A percentile compares a stretch with the other conserved stretches of the same genome.
phyloP scores from a whole-genome alignment of 1,140 invertebrate species.

The Aphis craccivora region DNA sequence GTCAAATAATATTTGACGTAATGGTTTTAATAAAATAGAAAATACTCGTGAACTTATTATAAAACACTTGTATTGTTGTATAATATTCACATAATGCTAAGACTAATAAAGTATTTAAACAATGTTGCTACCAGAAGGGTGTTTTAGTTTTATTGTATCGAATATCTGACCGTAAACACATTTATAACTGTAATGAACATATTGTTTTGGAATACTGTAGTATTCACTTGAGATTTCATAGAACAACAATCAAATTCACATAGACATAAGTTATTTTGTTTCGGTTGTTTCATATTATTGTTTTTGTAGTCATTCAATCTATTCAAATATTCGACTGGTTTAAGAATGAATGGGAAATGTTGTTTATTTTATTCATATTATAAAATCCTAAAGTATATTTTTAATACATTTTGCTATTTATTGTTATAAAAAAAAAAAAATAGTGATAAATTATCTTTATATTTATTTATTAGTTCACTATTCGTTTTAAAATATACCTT shows the following conservation, averaged over 20 bases:
- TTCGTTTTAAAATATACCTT: not conserved
- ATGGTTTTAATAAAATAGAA: not conserved
- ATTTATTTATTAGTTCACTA: not conserved
- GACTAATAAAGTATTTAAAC: not conserved
- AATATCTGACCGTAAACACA: not conserved
- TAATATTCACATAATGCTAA: not conserved
- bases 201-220: not conserved
- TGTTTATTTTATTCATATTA: not conserved
- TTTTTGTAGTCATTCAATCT: not conserved
- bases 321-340: not conserved
- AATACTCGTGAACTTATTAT: not conserved
- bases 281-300: not conserved
- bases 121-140: not conserved
- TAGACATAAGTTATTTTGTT: not conserved
- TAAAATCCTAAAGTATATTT: not conserved
- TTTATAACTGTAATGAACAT: conserved; percentile 1
- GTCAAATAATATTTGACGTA: not conserved
- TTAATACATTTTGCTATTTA: not conserved
- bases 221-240: not conserved
- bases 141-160: not conserved
- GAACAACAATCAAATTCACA: not conserved
- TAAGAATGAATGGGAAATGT: not conserved
- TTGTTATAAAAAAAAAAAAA: not conserved
- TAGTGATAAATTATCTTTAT: not conserved
- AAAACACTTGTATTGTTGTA: not conserved